Percentiles rank a stretch among this genome's conserved stretches.
Evolutionary conservation across 1,140 invertebrate species (phyloP).

Genomic region (Anastrepha ludens): DNA sequence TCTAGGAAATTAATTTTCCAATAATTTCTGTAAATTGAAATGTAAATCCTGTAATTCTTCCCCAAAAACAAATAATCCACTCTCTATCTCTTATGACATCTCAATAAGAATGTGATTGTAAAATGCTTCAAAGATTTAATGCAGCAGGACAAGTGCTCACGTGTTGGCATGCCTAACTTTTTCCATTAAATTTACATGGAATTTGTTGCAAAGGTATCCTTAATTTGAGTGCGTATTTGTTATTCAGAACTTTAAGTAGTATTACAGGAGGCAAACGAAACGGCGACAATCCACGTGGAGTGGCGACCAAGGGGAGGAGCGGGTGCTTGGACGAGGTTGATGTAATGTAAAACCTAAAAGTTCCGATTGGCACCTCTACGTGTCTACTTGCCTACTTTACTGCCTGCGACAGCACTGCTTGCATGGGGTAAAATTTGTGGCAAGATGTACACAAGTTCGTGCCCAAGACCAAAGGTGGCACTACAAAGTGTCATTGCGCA

Average conservation of each 20-base stretch:
- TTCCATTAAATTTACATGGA: constrained; percentile 39
- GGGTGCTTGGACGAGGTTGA: not conserved
- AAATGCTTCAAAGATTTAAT: not conserved
- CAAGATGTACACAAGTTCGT: constrained; percentile 17
- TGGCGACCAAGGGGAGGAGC: not conserved
- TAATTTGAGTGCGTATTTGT: constrained; percentile 45
- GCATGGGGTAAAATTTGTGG: not conserved
- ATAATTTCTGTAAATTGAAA: not conserved
- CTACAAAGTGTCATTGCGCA: not conserved
- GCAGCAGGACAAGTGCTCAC: not conserved
- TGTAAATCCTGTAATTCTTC: not conserved
- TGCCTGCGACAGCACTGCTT: constrained; percentile 22
- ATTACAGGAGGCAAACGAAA: not conserved
- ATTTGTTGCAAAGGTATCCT: constrained; percentile 26
- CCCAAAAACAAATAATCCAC: not conserved
- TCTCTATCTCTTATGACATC: not conserved
- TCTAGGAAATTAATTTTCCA: not conserved
- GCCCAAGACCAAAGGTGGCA: not conserved
- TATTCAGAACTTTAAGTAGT: constrained; percentile 4
- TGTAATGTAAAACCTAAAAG: constrained; percentile 32
- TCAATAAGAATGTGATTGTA: not conserved
- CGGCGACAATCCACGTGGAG: not conserved
- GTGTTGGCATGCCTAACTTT: constrained; percentile 7
- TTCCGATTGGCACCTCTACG: constrained; percentile 38
- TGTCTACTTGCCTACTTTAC: constrained; percentile 40